Percentiles rank a stretch among this genome's conserved stretches.
Conservation (phyloP, 2,888 invertebrate genomes). For the Volucella inanis region DNA sequence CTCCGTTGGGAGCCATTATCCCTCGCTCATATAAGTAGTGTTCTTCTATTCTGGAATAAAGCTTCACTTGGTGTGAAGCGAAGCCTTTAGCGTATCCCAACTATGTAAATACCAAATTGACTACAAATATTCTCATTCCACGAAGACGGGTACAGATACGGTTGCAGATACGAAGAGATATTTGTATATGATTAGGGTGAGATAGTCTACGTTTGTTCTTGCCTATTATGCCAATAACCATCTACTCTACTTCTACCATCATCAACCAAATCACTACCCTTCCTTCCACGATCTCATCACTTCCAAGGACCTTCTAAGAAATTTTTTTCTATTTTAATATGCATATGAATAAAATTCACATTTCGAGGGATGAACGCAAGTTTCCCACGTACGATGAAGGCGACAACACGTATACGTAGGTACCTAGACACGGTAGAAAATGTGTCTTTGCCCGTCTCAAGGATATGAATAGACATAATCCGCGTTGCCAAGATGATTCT, state of each 20-base stretch:
- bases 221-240: not conserved
- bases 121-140: conserved; percentile 73
- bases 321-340: conserved; percentile 49
- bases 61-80: conserved; percentile 35
- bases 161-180: conserved; percentile 17
- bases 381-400: conserved; percentile 36
- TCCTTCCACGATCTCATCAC: conserved; percentile 13
- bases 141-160: no score
- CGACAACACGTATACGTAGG: conserved; percentile 58
- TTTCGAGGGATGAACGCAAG: conserved; percentile 53
- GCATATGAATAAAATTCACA: conserved; percentile 74
- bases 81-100: conserved; percentile 72
- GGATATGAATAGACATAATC: not conserved
- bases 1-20: conserved; percentile 72
- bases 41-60: conserved; percentile 8
- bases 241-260: no score
- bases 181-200: conserved; percentile 47
- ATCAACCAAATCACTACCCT: no score
- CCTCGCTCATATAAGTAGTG: conserved; percentile 43
- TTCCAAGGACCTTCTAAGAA: conserved; percentile 33
- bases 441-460: not conserved
- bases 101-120: conserved; percentile 77
- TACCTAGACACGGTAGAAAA: conserved; percentile 2
- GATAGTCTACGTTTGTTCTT: conserved; percentile 2
- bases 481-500: no score